Base-by-base conservation (phyloP, 1,140 invertebrate species). In the Pissodes strobi region DNA sequence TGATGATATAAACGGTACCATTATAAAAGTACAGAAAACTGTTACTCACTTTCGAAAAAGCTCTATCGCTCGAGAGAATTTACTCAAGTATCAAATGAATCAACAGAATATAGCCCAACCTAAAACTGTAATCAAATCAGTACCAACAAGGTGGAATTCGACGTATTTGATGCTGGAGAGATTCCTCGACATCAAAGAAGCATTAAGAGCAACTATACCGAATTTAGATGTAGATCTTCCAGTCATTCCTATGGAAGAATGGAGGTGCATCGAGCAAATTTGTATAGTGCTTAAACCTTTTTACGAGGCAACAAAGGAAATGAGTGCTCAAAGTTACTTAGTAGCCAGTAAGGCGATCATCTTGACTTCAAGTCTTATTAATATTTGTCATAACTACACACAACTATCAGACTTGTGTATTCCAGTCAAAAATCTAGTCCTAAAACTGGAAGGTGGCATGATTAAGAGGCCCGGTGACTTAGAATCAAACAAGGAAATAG, bases 101-200 rank as follows among this genome's bases (percentile, higher is more conserved):
- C 8, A 49, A n/a, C n/a, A n/a, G 37, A 25, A 43, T 37, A 34
- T 25, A 61, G 52, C 43, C 70, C 67, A 69, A 3, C 67, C 60
- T 45, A 69, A 68, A 45, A 67, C 48, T 8, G 49, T 78, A 5
- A 73, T 73, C 6, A 68, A 76, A 69, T 43, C 67, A 2, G 72
- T 76, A 0, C 51, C 62, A 18, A 78, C 74, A 0, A 59, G 76
- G 6, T 79, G 78, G 74, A 79, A 77, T 53, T 76, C 74, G 2
- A 71, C 63, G 4, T 69, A 69, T 13, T 61, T 70, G 37, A 77
- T 78, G 75, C 10, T 77, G 12, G 57, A 76, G 34, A 51, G 76
- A 23, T 75, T 76, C 53, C 21, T 73, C 5, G 15, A 53, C 49
- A 56, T 76, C 49, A 64, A 68, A 58, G 41, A 71, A 21, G 17